Evolutionary conservation across 2,113 vertebrate species (phyloP), one percentile per base, ranked within the genome.

Genomic region (Cisticola juncidis): DNA sequence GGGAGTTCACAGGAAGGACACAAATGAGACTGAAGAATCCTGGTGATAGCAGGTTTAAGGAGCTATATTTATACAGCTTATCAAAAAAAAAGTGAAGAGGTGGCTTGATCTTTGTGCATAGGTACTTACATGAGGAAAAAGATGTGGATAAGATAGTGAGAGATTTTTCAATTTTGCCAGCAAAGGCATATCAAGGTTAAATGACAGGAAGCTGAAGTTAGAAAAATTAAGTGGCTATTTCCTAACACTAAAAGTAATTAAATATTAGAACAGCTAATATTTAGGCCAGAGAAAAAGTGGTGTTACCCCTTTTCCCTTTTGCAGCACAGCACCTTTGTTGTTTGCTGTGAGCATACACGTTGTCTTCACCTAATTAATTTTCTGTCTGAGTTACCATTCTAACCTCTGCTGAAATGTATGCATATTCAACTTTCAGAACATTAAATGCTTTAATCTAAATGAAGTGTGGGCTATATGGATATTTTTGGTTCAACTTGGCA

Each of bases 21-120:
- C 12, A 88, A 81, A 35, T 65, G 54, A 35, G 40, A 62, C 0
- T 86, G 62, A 73, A 48, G 88, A 81, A 90, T 92, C 76, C 58
- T 91, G 64, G 29, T 90, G 86, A 72, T 13, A 92, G 54, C 71
- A 76, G 42, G 6, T 62, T 92, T 83, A 86, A 81, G 60, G 62
- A 88, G 45, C 58, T 94, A 42, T 97, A 90, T 97, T 94, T 95
- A 90, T 80, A 93, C 68, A 90, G 36, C 86, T 96, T 97, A 97
- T 96, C 92, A 90, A 90, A 90, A 76, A 76, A 60, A 61, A 88
- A 61, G 62, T 88, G 45, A 93, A 95, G 90, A 86, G 56, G 68
- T 50, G 18, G 23, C 76, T 93, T 88, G 58, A 82, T 83, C 88
- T 93, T 81, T 94, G 64, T 84, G 29, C 13, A 18, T 69, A 65